Base-by-base conservation (phyloP, 1,140 invertebrate species). In the Papilio glaucus region DNA sequence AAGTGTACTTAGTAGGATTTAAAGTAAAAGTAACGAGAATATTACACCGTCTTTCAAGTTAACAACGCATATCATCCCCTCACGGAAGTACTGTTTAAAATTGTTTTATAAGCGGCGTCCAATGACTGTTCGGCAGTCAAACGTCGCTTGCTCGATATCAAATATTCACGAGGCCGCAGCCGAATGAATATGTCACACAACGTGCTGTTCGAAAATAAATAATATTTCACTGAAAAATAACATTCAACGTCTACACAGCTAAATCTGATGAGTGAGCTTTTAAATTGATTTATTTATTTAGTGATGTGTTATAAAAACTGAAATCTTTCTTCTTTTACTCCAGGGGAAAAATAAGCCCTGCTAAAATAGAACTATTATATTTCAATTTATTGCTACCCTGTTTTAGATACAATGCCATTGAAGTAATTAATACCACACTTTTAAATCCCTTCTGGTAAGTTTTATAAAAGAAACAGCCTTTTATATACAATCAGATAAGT, bases 101-200 rank as follows among this genome's bases (percentile, higher is more conserved):
- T 57, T 57, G 49, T 10, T 9, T 57, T 24, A 57, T 24, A 57
- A 57, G 24, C 0, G 4, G 10, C 0, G 18, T 24, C 24, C 18
- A 4, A 12, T 24, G 24, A 57, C 49, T 1, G 10, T 24, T 57
- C 9, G 3, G 49, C 21, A 57, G 49, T 57, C 49, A 57, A 65
- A 37, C 62, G 18, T 65, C 62, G 62, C 62, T 38, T 65, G 37
- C 18, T 65, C n/a, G 8, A 65, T 65, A 65, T 65, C 33, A 65
- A 65, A 65, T 39, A 65, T 65, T 65, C 37, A 65, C 61, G 26
- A 39, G 62, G 39, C 62, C 62, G 33, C 62, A 65, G 37, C 15
- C 62, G 49, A 57, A 57, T 57, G 49, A 57, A 57, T 57, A 57
- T 57, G 49, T 24, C 49, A 57, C 21, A 57, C 18, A 21, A 57